Percentiles rank a stretch among this genome's conserved stretches.
These are phyloP conservation scores for Agrochola lota DNA, from an alignment of 2,888 invertebrate species.

Conservation along the genomic window DNA sequence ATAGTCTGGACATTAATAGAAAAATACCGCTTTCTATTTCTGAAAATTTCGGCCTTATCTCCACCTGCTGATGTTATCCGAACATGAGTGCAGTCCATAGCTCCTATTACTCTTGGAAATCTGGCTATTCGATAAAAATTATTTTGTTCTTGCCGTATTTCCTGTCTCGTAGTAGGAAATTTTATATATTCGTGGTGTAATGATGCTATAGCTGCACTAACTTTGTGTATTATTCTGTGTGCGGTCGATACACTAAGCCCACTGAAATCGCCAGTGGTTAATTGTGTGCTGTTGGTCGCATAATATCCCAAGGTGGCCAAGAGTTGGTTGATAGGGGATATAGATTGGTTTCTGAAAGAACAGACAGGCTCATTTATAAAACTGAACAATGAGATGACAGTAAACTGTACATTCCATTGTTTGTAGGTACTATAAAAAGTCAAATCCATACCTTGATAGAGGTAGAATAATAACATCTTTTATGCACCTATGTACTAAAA, in stretches of 20 bases:
- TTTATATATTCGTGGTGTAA: not conserved
- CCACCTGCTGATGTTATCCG: not conserved
- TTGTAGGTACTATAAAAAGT: too few relatives aligned
- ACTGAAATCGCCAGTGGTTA: too few relatives aligned
- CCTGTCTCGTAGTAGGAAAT: not conserved
- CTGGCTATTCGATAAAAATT: not conserved
- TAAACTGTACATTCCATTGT: too few relatives aligned
- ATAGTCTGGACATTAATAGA: not conserved
- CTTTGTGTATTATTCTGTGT: not conserved
- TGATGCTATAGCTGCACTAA: slow-evolving; percentile 2
- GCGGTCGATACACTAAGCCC: not conserved
- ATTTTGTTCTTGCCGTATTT: slow-evolving; percentile 3
- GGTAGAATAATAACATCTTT: too few relatives aligned
- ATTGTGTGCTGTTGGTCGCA: too few relatives aligned
- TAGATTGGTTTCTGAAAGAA: too few relatives aligned
- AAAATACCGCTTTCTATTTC: not conserved
- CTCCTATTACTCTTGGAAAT: not conserved
- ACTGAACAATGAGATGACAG: too few relatives aligned
- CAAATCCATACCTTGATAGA: too few relatives aligned
- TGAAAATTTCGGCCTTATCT: not conserved
- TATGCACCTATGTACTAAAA: too few relatives aligned
- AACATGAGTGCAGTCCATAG: not conserved
- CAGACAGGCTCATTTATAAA: too few relatives aligned
- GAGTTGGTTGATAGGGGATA: not conserved
- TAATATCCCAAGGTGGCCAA: not conserved